Base-by-base conservation (phyloP, 2,113 vertebrate genomes). In the Myxocyprinus asiaticus region DNA sequence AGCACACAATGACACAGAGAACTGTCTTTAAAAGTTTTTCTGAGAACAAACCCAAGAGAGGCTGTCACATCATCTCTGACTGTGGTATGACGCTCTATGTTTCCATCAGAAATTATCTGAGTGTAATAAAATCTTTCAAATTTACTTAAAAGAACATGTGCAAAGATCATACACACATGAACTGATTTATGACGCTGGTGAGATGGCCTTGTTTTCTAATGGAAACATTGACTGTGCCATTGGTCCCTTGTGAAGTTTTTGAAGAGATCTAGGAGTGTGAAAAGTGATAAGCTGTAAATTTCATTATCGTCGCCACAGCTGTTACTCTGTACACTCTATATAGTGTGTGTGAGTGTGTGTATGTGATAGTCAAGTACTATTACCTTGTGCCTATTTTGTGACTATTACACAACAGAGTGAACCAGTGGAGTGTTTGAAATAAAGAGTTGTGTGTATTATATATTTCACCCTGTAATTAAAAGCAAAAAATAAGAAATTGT, bases 331-430 rank as follows among this genome's bases (percentile, higher is more conserved):
- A 43, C 22, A 33, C 22, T 33, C 22, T 33, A 55, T 76, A n/a
- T 83, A 83, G 85, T 83, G 85, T 89, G 50, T 58, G 47, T 76
- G 55, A 59, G 67, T 33, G 75, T 71, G 59, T 76, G 9, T 10
- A 33, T 33, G 22, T 33, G 22, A 33, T 33, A 33, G 22, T 33
- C 22, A 33, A 33, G 22, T 33, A 33, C 22, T 33, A 33, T 33
- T 33, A 33, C 22, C 22, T 33, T 33, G 22, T 33, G 22, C 22
- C 22, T 33, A 33, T 33, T 33, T 33, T 33, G 22, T 33, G 22
- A 33, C 22, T 33, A 3, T 33, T 33, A 33, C 22, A 33, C 22
- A 33, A 33, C 22, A 33, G 1, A 73, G 50, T 43, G 45, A 45
- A 69, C 6, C 44, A 22, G 50, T 81, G 53, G 50, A 72, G 61